Base-by-base conservation (phyloP, 2,888 invertebrate genomes). In the Eupithecia tripunctaria region DNA sequence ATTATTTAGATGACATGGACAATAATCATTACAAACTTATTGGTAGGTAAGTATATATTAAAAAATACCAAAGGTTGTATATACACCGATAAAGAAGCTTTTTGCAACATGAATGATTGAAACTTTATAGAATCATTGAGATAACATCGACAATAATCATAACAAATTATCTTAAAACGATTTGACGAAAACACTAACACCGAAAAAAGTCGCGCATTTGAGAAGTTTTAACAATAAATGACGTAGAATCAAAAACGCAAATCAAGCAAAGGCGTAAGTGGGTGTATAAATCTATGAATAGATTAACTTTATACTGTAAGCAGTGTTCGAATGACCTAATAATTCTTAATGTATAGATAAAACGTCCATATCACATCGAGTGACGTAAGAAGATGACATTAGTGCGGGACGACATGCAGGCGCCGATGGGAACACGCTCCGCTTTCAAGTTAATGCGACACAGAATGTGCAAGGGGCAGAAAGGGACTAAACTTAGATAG, bases 351-450 rank as follows among this genome's bases (percentile, higher is more conserved):
- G 59, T 27, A 29, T 25, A 32, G 66, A 60, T 60, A 32, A 25
- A 59, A 38, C 21, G 15, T 68, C n/a, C 7, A 41, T 60, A 62
- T 25, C 51, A 12, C 47, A 69, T 29, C n/a, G 25, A 64, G 38
- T 51, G 36, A 63, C 70, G 66, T 25, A 69, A 60, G 29, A 29
- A 60, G 60, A 29, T n/a, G 43, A 60, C 38, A 38, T 69, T 56
- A 68, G 64, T 43, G 59, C 27, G 41, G 63, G 71, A 72, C 76
- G 76, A 71, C 79, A 73, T 62, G 74, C 78, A 84, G 86, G 78
- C 86, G 82, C 73, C 70, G 73, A 78, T 85, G 85, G 84, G 84
- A 75, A 74, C 72, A 77, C 60, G 60, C 74, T 76, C 80, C 77
- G 81, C 83, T 85, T 83, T 84, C 84, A 80, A 82, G 76, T 78